Base-by-base conservation (phyloP, 2,113 vertebrate species). In the Amphiprion percula region DNA sequence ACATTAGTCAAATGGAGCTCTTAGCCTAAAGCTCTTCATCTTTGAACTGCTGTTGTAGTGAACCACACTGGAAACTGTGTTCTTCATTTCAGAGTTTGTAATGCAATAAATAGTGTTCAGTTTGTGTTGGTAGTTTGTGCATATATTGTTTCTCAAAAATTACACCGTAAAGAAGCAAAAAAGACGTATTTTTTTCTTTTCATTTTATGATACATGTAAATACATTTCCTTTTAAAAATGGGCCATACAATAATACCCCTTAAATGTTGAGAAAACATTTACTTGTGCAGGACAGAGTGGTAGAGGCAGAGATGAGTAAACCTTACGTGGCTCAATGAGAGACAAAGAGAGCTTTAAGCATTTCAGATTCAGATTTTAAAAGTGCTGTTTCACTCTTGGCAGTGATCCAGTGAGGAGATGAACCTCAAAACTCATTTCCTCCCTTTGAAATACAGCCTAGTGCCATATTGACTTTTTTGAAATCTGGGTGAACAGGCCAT, bases 151-250 rank as follows among this genome's bases (percentile, higher is more conserved):
- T 79, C 4, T 78, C 4, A 54, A 41, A 16, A 70, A 37, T 52
- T 19, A 55, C 7, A 44, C 4, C 17, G 9, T 52, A 60, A 73
- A 77, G 11, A 78, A 66, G 52, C 26, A 63, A 24, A 46, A 37
- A n/a, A 67, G 30, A 72, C 21, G 54, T 23, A 6, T 11, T 50
- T 24, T 30, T 60, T 53, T 56, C 12, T 47, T 67, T 54, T 46
- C 10, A 66, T 19, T 84, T 83, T 80, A 86, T 84, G 53, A 82
- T 70, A 84, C 62, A 88, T 17, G 76, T 85, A 77, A 79, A 87
- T 85, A 79, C 37, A 49, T 54, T 70, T 64, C 23, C 12, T 8
- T 21, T 66, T 55, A 66, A 77, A 70, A 44, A 63, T 50, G 52
- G 2, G 53, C 79, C 44, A 76, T 68, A 86, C 37, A 82, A 63